A percentile compares a stretch with the other conserved stretches of the same genome.
These are phyloP conservation scores for Ursus arctos DNA, from an alignment of 2,113 vertebrate genomes.

Conservation along the genomic window DNA sequence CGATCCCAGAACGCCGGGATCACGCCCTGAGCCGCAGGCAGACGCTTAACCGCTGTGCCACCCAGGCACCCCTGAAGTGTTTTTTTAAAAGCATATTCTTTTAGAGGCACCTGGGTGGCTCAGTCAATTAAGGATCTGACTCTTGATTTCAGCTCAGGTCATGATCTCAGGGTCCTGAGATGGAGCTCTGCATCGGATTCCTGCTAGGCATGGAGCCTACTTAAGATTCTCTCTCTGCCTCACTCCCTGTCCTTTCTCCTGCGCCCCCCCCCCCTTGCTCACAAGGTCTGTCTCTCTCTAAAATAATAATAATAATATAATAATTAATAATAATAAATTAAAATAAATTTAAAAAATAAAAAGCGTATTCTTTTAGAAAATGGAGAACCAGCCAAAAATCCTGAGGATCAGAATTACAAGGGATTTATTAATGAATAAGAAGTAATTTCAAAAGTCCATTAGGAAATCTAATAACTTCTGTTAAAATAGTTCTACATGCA, in stretches of 20 bases:
- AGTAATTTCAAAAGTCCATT: neutral
- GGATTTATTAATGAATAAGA: neutral
- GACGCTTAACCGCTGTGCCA: no score
- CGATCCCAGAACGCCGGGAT: no score
- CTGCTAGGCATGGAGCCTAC: neutral
- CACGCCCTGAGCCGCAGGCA: no score
- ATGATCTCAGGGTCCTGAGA: neutral
- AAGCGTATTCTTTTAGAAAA: constrained; percentile 11
- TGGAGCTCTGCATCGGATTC: neutral
- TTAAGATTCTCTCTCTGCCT: neutral
- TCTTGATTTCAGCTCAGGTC: neutral
- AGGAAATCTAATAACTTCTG: neutral
- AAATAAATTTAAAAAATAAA: neutral
- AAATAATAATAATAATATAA: neutral
- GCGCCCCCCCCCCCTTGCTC: rapidly evolving
- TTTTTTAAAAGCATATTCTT: constrained; percentile 11
- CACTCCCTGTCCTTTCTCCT: neutral
- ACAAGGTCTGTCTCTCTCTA: neutral
- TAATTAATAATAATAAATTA: neutral
- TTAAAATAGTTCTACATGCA: neutral
- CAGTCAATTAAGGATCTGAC: neutral
- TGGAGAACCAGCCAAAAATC: neutral
- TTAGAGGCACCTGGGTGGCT: neutral
- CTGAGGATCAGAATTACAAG: neutral
- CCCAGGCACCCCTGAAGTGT: neutral